Base-by-base conservation (phyloP, 92 coral and sea anemone genomes). In the Bergia sp. region DNA sequence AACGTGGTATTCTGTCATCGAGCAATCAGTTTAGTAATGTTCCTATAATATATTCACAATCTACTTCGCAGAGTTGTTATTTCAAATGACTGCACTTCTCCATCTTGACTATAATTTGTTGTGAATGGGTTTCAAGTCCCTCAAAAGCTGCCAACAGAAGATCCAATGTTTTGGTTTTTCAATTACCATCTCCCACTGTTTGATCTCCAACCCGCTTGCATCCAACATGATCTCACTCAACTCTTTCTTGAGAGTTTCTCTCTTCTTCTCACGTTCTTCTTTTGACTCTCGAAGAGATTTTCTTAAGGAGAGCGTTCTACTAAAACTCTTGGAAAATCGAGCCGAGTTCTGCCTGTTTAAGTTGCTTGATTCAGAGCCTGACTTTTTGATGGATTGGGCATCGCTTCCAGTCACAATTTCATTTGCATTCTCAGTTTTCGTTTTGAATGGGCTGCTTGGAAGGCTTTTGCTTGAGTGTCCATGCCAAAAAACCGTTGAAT, bases 71-170 rank as follows among this genome's bases (percentile, higher is more conserved):
- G 53, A 4, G 8, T 61, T 4, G 1, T 61, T 11, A 18, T 20
- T 18, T 61, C 8, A 49, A n/a, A 9, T 49, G 0, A 8, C 38
- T 7, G 20, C 21, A 16, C 23, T 4, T 74, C 10, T 37, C 47
- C 11, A 64, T 12, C 9, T 61, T 15, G 41, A 57, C 58, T 67
- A 84, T 10, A 84, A 36, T 18, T 84, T 84, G 65, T 92, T 81
- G 50, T 92, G 94, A 41, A 90, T 82, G 11, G 94, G 92, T 23
- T 86, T 86, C 92, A 95, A 76, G 83, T 95, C 98, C 74, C 98
- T 90, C 39, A 97, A 84, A 8, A 93, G 90, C 20, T 97, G 99
- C 99, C 99, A 97, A 49, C 98, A 95, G 81, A 96, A 97, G 66
- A 95, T 97, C 99, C 99, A 97, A 21, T 94, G 92, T 45, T 93